Percentiles rank a stretch among this genome's conserved stretches.
Conservation (phyloP, 2,888 invertebrate genomes). For the Labia minor region DNA sequence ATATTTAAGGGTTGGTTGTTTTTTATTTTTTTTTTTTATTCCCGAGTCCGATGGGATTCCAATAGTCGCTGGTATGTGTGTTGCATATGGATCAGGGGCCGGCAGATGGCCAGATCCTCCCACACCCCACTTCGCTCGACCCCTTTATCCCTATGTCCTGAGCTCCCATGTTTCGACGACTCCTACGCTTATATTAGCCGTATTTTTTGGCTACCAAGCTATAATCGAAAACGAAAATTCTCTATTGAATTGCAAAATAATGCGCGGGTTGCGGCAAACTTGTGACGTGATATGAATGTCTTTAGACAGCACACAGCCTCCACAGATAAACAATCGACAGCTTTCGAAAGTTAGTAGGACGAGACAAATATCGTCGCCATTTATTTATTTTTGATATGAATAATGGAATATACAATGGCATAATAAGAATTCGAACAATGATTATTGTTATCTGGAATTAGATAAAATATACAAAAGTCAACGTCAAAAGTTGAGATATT, state of each 20-base stretch:
- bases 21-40: background rate
- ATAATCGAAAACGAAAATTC: conserved; percentile 13
- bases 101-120: background rate
- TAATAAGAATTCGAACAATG: too few relatives aligned
- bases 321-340: too few relatives aligned
- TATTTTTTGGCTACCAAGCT: background rate
- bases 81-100: background rate
- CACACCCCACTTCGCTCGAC: background rate
- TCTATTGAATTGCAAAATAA: conserved; percentile 7
- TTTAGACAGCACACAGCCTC: background rate
- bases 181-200: background rate
- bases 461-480: too few relatives aligned
- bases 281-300: background rate
- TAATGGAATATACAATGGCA: too few relatives aligned
- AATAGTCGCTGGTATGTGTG: background rate
- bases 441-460: too few relatives aligned
- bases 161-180: too few relatives aligned
- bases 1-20: too few relatives aligned
- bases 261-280: conserved; percentile 13
- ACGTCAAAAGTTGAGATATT: too few relatives aligned
- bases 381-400: too few relatives aligned
- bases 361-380: too few relatives aligned
- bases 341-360: too few relatives aligned
- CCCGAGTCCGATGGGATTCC: background rate
- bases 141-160: background rate